Conservation (phyloP, 1,140 invertebrate species). For the Colletes latitarsis region DNA sequence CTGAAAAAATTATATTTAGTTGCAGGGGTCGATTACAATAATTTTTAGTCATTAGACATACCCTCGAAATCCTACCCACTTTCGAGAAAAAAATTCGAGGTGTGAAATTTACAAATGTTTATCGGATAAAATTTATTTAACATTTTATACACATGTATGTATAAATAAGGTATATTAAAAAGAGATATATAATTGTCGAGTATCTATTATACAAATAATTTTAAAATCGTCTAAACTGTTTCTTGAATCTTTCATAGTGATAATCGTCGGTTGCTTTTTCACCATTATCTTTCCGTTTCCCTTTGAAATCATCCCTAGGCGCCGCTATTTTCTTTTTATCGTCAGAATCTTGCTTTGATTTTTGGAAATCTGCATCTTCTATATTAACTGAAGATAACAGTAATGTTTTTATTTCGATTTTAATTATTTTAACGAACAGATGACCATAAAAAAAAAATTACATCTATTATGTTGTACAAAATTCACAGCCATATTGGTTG, state of each 20-base stretch:
- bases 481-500: constrained; percentile 98
- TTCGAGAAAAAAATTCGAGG: too few relatives aligned
- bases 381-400: constrained; percentile 87
- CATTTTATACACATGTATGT: background rate
- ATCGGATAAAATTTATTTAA: constrained; percentile 1
- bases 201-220: constrained; percentile 20
- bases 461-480: constrained; percentile 98
- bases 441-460: constrained; percentile 76
- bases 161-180: background rate
- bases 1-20: too few relatives aligned
- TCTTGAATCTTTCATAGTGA: constrained; percentile 98
- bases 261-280: constrained; percentile 98
- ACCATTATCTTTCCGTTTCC: constrained; percentile 86
- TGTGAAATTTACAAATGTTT: too few relatives aligned
- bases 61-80: too few relatives aligned
- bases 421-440: background rate
- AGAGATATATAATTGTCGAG: constrained; percentile 2
- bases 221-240: constrained; percentile 96
- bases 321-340: constrained; percentile 81
- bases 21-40: too few relatives aligned
- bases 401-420: background rate
- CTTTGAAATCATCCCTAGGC: constrained; percentile 83
- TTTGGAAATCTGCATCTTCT: constrained; percentile 85
- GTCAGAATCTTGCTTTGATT: constrained; percentile 82
- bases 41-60: too few relatives aligned